These are phyloP conservation scores for Sinella curviseta DNA, from an alignment of 1,140 invertebrate species.

Conservation along the genomic window DNA sequence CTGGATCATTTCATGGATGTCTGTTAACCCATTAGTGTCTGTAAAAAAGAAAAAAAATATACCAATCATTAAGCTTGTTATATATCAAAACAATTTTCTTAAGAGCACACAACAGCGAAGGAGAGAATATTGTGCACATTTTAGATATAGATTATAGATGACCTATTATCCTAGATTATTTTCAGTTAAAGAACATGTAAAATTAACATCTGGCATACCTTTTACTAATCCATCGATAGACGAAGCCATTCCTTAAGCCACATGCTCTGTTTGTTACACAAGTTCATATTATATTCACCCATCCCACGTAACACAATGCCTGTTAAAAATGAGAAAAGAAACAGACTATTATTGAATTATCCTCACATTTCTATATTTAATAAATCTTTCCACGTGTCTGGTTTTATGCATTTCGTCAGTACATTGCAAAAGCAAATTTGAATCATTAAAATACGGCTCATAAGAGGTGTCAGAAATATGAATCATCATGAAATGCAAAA, in stretches of 20 bases:
- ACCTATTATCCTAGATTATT: too few species aligned
- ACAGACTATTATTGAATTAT: not conserved
- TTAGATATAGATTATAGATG: too few species aligned
- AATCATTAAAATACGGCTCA: constrained; percentile 33
- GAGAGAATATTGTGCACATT: too few species aligned
- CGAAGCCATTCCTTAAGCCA: too few species aligned
- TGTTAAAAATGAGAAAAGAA: not conserved
- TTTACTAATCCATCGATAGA: too few species aligned
- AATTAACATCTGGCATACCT: too few species aligned
- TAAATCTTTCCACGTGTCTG: not conserved
- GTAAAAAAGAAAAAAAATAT: not conserved
- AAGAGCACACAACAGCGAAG: too few species aligned
- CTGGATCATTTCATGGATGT: not conserved
- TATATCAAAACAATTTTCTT: too few species aligned
- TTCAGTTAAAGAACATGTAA: too few species aligned
- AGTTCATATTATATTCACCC: too few species aligned
- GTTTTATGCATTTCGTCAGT: constrained; percentile 2
- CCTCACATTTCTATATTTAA: not conserved
- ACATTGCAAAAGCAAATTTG: constrained; percentile 27
- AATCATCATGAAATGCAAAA: constrained; percentile 24
- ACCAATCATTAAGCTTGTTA: not conserved
- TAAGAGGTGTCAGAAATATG: constrained; percentile 37
- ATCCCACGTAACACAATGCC: too few species aligned
- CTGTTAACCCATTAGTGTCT: not conserved
- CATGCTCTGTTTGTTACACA: too few species aligned